Percentiles rank a stretch among this genome's conserved stretches.
These are phyloP conservation scores for Gymnopithys bicolor DNA, from an alignment of 2,797 vertebrate genomes.

Conservation along the genomic window DNA sequence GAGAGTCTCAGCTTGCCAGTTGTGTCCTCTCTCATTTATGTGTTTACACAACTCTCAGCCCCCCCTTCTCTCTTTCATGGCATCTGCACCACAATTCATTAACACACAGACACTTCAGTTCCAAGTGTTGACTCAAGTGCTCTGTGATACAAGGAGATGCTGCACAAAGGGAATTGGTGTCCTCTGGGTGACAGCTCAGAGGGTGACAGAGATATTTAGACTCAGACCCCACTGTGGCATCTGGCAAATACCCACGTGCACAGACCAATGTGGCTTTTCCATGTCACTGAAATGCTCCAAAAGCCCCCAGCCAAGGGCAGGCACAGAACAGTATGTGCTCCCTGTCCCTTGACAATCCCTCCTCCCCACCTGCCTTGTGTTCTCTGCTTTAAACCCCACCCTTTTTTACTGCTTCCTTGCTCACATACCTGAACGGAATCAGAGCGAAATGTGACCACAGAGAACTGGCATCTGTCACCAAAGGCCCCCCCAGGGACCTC, in stretches of 20 bases:
- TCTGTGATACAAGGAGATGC: not conserved
- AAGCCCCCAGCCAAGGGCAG: not conserved
- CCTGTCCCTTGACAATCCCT: not conserved
- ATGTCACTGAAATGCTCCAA: slow-evolving; percentile 11
- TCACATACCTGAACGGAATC: slow-evolving; percentile 63
- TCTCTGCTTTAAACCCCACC: slow-evolving; percentile 55
- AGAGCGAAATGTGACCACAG: slow-evolving; percentile 10
- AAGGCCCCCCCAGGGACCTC: slow-evolving; percentile 36
- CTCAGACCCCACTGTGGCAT: not conserved
- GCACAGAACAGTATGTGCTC: not conserved
- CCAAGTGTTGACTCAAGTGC: not conserved
- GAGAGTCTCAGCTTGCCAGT: not conserved
- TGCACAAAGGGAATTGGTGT: not conserved
- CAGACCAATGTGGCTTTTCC: not conserved
- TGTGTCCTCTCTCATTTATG: not conserved
- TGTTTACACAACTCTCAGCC: not conserved
- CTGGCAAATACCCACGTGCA: not conserved
- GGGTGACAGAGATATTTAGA: not conserved
- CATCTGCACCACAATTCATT: not conserved
- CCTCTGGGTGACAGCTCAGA: not conserved
- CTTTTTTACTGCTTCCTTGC: slow-evolving; percentile 51
- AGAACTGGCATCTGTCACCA: slow-evolving; percentile 63
- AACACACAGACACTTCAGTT: not conserved
- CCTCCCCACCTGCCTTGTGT: not conserved
- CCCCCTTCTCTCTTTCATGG: not conserved